Percentiles rank a stretch among this genome's conserved stretches.
Evolutionary conservation across 2,888 invertebrate genomes (phyloP).

Genomic region (Chesias legatella): DNA sequence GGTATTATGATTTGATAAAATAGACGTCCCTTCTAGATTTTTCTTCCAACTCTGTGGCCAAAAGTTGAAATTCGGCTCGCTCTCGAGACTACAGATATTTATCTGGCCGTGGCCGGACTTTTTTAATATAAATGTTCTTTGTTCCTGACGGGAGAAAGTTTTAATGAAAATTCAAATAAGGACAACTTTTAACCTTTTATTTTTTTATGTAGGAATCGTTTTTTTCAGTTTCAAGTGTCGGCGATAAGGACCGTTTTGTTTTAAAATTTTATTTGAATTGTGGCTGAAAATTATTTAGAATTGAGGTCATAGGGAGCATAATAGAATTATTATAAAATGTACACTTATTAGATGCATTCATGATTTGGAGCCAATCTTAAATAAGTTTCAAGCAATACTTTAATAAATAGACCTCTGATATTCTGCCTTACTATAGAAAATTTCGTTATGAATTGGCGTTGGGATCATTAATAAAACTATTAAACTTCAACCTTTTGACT

Average conservation of each 20-base stretch:
- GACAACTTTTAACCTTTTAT: slow-evolving; percentile 71
- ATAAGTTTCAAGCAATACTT: too few relatives aligned
- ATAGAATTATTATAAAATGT: too few relatives aligned
- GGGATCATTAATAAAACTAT: too few relatives aligned
- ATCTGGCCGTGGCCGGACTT: slow-evolving; percentile 77
- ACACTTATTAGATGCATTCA: too few relatives aligned
- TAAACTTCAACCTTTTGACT: too few relatives aligned
- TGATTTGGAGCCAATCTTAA: too few relatives aligned
- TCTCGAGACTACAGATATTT: slow-evolving; percentile 79
- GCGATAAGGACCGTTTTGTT: slow-evolving; percentile 34
- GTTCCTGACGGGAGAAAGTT: slow-evolving; percentile 77
- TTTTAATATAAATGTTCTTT: slow-evolving; percentile 81
- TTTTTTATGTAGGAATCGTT: slow-evolving; percentile 58
- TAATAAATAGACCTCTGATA: too few relatives aligned
- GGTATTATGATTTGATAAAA: too few relatives aligned
- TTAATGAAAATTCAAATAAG: slow-evolving; percentile 77
- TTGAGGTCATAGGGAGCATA: too few relatives aligned
- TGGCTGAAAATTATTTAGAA: slow-evolving; percentile 16
- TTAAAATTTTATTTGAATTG: slow-evolving; percentile 19
- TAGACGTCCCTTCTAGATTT: slow-evolving; percentile 37
- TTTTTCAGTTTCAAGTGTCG: slow-evolving; percentile 58
- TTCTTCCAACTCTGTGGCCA: slow-evolving; percentile 42
- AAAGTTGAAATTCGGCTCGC: slow-evolving; percentile 74
- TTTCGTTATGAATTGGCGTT: too few relatives aligned
- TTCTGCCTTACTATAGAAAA: too few relatives aligned